Evolutionary conservation across 2,797 vertebrate species (phyloP), one percentile per base, ranked within the genome.

Genomic region (Aselliscus stoliczkanus): DNA sequence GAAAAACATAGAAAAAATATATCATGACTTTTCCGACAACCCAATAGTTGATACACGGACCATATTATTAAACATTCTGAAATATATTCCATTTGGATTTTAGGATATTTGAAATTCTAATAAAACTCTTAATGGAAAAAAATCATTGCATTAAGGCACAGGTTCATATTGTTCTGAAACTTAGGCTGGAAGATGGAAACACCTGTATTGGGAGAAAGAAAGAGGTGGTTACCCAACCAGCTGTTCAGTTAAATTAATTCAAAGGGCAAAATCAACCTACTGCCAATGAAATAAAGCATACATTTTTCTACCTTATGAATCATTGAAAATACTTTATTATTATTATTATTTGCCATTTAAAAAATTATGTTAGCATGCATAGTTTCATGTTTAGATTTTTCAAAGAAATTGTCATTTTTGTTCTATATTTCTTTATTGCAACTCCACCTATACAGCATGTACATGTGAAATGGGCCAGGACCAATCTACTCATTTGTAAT

Each of bases 61-160:
- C 34, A 2, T 72, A 67, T 85, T 82, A 42, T 34, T 39, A 34
- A 81, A 65, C 21, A 21, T 77, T 92, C 77, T 58, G 44, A 18
- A 81, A 73, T 39, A 77, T 58, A 75, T 84, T 76, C 23, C 44
- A 70, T 80, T 87, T 93, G 47, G 12, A 92, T 82, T 93, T 93
- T 44, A 73, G 83, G 92, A 39, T 52, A 85, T 65, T 94, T 94
- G 44, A 73, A 96, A 77, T 90, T 97, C 62, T 79, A 92, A 79
- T 73, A 75, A 77, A 92, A 95, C 18, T 81, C 21, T 73, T 34
- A 54, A 14, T 84, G 62, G 72, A 54, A 79, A 94, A 64, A 88
- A 56, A 31, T 18, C 8, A 20, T 83, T 82, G 20, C 44, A 15
- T 77, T 56, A 37, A 84, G 18, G 3, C 13, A 64, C 2, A 34